phyloP scores from a whole-genome alignment of 1,140 invertebrate genomes.

The Ridgeia piscesae region DNA sequence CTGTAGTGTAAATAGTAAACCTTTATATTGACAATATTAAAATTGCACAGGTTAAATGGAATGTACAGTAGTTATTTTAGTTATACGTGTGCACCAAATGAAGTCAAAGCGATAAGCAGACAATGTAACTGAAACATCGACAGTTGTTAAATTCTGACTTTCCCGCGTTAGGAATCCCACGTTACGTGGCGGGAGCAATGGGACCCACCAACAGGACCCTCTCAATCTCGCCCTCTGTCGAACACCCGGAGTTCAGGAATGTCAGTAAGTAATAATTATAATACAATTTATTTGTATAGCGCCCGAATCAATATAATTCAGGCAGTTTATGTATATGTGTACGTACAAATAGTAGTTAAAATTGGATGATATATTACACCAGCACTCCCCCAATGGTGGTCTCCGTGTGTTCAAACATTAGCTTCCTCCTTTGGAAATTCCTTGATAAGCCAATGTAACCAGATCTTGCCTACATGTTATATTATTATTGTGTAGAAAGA shows the following conservation, averaged over 20 bases:
- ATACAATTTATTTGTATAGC: too few species aligned
- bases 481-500: too few species aligned
- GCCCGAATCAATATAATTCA: too few species aligned
- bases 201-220: slow-evolving; percentile 69
- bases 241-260: slow-evolving; percentile 66
- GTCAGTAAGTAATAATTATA: slow-evolving; percentile 65
- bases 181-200: slow-evolving; percentile 66
- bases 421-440: too few species aligned
- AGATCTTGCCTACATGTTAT: too few species aligned
- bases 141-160: slow-evolving; percentile 11
- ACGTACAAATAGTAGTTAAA: too few species aligned
- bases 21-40: not conserved
- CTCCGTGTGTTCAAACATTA: too few species aligned
- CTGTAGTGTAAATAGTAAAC: not conserved
- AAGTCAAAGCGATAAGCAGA: not conserved
- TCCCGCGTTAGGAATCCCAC: slow-evolving; percentile 41
- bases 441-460: too few species aligned
- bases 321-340: too few species aligned
- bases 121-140: not conserved
- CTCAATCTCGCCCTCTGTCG: slow-evolving; percentile 69
- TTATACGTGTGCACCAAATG: too few species aligned
- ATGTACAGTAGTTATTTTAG: not conserved
- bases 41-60: not conserved
- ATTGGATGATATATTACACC: too few species aligned
- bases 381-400: too few species aligned